Conservation (phyloP, 2,888 invertebrate genomes). For the Synanthedon vespiformis region DNA sequence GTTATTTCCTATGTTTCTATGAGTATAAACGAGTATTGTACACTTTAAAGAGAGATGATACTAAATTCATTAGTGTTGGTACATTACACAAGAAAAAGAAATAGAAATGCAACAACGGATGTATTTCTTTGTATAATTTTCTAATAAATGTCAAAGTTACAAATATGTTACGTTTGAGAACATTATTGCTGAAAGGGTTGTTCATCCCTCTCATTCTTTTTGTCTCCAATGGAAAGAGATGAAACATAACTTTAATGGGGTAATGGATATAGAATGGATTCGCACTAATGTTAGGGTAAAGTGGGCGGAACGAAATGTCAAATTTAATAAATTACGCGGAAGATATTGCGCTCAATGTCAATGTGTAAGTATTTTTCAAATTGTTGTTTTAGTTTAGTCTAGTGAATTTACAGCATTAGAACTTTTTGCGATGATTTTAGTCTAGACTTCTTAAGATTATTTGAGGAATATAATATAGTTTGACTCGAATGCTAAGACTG, state of each 20-base stretch:
- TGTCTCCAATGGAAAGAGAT: constrained; percentile 12
- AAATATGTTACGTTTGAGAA: constrained; percentile 24
- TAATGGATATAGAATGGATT: constrained; percentile 2
- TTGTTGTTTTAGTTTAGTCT: no score
- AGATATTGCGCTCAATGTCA: constrained; percentile 25
- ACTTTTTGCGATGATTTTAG: no score
- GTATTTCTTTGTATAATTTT: constrained; percentile 38
- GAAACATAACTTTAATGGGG: constrained; percentile 4
- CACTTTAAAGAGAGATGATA: no score
- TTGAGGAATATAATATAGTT: no score
- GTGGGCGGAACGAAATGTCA: constrained; percentile 54
- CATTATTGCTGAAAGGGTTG: constrained; percentile 25
- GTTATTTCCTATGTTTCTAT: no score
- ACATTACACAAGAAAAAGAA: neutral
- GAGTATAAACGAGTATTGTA: constrained; percentile 10
- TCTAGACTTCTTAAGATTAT: no score
- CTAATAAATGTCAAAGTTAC: constrained; percentile 39
- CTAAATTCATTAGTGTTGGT: neutral
- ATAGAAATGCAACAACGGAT: constrained; percentile 4
- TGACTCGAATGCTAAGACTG: no score
- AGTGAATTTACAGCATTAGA: no score
- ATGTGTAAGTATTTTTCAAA: neutral
- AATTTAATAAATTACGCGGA: constrained; percentile 57
- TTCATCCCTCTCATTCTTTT: constrained; percentile 16
- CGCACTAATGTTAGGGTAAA: constrained; percentile 33